Evolutionary conservation across 1,140 invertebrate genomes (phyloP), one percentile per base, ranked within the genome.

Genomic region (Diprion similis): DNA sequence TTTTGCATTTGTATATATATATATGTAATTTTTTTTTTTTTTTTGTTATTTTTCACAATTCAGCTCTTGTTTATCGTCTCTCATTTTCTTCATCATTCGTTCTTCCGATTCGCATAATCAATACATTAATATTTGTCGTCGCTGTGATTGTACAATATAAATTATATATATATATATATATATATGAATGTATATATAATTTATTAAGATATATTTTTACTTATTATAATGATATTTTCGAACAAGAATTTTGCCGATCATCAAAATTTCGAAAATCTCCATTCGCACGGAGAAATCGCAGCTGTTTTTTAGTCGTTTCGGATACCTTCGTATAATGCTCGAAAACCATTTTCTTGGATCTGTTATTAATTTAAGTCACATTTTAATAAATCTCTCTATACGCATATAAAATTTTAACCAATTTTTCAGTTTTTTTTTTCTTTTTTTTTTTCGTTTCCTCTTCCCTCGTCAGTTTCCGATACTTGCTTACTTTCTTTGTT

Each of bases 11-110:
- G 67, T 66, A 24, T 24, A 24, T 24, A 37, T 37, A 37, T 37
- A 37, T 37, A 37, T 59, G 6, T 59, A 4, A 15, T n/a, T 66
- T 37, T 79, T 79, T 76, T 77, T 67, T 70, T 74, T 68, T 72
- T 72, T 72, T 76, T 68, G 19, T 71, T 75, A 71, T 17, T 13
- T 46, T 68, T 51, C 65, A 6, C 68, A 9, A 37, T 47, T 48
- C 71, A 18, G 70, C 72, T 66, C 71, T 71, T 68, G 37, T n/a
- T 65, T 59, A 69, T 59, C 71, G 59, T 72, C 15, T 67, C 46
- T 65, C 18, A 13, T 17, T 24, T 37, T 37, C 6, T 37, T 37
- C 24, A 37, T 48, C 71, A 73, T 15, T 71, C 73, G 73, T 72
- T 76, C 51, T 69, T 37, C 24, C 24, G 24, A 37, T 37, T 37